A percentile compares a stretch with the other conserved stretches of the same genome.
Conservation (phyloP, 2,888 invertebrate genomes). For the Macrosiphum euphorbiae region DNA sequence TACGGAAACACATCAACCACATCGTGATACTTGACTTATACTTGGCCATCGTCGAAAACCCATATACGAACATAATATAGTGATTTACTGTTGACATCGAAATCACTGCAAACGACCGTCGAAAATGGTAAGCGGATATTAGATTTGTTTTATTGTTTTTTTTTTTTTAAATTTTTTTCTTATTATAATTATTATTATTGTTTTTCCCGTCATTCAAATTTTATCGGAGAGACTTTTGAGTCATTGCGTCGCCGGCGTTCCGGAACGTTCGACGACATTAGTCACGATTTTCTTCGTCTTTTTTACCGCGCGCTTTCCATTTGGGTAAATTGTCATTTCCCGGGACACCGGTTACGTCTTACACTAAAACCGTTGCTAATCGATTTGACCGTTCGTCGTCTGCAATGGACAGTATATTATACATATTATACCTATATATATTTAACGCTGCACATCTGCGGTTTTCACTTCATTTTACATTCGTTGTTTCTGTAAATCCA, state of each 20-base stretch:
- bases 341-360: constrained; percentile 45
- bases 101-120: neutral
- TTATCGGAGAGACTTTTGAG: constrained; percentile 38
- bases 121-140: constrained; percentile 39
- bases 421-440: neutral
- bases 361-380: constrained; percentile 61
- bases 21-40: neutral
- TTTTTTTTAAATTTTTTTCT: neutral
- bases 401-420: neutral
- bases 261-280: constrained; percentile 56
- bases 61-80: neutral
- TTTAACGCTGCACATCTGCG: neutral
- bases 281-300: constrained; percentile 57
- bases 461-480: constrained; percentile 39
- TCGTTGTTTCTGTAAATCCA: constrained; percentile 28
- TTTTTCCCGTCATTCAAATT: constrained; percentile 12
- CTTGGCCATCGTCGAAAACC: neutral
- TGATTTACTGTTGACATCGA: neutral
- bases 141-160: neutral
- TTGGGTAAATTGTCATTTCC: constrained; percentile 57
- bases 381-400: constrained; percentile 44
- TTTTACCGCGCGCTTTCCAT: constrained; percentile 44
- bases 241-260: constrained; percentile 33
- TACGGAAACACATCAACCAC: too few species aligned
- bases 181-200: constrained; percentile 24